A percentile compares a stretch with the other conserved stretches of the same genome.
phyloP scores from a whole-genome alignment of 2,888 invertebrate genomes.

The Oasisia sp. region DNA sequence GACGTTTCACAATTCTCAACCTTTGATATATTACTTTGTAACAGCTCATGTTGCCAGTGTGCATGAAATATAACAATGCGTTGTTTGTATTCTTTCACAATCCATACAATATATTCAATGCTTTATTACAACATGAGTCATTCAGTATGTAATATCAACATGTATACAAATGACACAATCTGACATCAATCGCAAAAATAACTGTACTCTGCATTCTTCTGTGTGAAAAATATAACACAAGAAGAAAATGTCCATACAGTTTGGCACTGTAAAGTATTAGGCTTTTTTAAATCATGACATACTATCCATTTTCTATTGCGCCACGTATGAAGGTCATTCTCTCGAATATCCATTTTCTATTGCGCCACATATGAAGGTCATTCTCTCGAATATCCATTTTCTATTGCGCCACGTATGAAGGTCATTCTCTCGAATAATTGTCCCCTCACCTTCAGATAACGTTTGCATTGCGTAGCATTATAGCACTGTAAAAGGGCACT shows the following conservation, averaged over 20 bases:
- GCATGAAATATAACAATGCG: background rate
- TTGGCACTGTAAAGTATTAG: background rate
- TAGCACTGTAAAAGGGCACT: too few species aligned
- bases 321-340: background rate
- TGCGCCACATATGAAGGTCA: background rate
- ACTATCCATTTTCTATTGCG: background rate
- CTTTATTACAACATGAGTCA: background rate
- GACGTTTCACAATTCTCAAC: too few species aligned
- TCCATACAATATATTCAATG: background rate
- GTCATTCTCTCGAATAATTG: background rate
- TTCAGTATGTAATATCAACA: too few species aligned
- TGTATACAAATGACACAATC: too few species aligned
- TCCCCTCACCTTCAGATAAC: background rate
- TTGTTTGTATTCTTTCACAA: background rate
- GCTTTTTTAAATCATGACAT: background rate
- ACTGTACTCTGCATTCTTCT: background rate
- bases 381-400: background rate
- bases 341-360: background rate
- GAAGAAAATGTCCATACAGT: background rate
- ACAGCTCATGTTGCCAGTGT: background rate
- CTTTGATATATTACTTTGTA: too few species aligned
- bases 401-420: background rate
- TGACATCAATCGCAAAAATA: background rate
- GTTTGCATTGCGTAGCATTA: too few species aligned
- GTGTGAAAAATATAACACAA: background rate